phyloP scores from a whole-genome alignment of 53 echinoderm and acorn worm species.

The Echinarachnius parma region DNA sequence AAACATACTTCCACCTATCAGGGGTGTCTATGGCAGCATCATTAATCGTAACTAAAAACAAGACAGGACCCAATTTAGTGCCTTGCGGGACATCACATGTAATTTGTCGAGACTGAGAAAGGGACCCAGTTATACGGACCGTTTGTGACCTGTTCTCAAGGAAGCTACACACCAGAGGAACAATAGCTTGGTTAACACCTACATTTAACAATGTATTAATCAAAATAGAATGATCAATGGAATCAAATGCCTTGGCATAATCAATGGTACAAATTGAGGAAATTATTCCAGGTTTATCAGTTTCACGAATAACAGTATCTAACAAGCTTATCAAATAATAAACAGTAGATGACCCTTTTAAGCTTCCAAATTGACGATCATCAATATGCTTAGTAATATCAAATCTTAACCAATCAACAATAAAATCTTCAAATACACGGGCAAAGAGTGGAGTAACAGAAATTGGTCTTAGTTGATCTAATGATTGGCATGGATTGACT shows the following conservation, averaged over 20 bases:
- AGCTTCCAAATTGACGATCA: constrained; percentile 1
- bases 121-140: no score
- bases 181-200: no score
- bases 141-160: no score
- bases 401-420: constrained; percentile 2
- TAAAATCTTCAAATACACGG: not conserved
- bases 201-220: no score
- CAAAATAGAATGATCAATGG: no score
- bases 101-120: no score
- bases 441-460: constrained; percentile 3
- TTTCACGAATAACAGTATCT: constrained; percentile 1
- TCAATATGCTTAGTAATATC: not conserved
- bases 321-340: not conserved
- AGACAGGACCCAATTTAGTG: no score
- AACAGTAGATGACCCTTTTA: not conserved
- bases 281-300: constrained; percentile 9
- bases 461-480: constrained; percentile 5
- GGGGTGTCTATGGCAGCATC: no score
- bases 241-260: not conserved
- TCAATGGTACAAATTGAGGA: constrained; percentile 1
- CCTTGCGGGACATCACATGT: no score
- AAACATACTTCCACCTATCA: no score
- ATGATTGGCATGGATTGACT: not conserved
- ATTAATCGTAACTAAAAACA: no score
- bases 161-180: no score